Evolutionary conservation across 2,113 vertebrate species (phyloP).

Genomic region (Psittacula cyanocephala): DNA sequence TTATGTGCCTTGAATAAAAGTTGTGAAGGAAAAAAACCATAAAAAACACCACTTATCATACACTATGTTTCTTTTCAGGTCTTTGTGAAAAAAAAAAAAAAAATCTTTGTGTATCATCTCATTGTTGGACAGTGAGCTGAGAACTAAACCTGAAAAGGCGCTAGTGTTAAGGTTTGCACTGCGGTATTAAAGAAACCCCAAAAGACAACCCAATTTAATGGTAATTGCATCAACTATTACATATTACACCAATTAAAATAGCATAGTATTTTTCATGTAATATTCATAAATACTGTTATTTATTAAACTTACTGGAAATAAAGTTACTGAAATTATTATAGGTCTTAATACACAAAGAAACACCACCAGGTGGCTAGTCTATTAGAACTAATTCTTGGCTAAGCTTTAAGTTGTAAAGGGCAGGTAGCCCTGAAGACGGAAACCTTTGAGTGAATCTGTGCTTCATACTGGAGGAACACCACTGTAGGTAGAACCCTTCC

Average conservation of each 20-base stretch:
- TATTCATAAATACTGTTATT: background rate
- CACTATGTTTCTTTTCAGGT: background rate
- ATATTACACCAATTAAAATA: background rate
- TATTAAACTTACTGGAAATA: background rate
- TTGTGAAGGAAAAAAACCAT: background rate
- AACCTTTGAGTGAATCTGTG: background rate
- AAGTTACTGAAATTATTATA: background rate
- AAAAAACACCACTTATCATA: background rate
- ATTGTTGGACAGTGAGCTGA: background rate
- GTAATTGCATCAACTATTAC: background rate
- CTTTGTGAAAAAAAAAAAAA: background rate
- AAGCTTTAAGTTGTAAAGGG: background rate
- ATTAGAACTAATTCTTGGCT: background rate
- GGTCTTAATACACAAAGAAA: background rate
- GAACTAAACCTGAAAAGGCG: background rate
- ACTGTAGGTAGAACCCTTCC: background rate
- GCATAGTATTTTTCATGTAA: background rate
- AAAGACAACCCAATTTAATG: background rate
- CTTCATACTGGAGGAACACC: background rate
- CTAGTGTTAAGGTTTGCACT: background rate
- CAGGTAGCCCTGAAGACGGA: background rate
- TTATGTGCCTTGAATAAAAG: background rate
- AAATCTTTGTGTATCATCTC: background rate
- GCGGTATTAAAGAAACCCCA: fast-evolving
- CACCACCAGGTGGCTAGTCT: background rate